Conservation (phyloP, 2,888 invertebrate species). For the Sceliomorpha sp. region DNA sequence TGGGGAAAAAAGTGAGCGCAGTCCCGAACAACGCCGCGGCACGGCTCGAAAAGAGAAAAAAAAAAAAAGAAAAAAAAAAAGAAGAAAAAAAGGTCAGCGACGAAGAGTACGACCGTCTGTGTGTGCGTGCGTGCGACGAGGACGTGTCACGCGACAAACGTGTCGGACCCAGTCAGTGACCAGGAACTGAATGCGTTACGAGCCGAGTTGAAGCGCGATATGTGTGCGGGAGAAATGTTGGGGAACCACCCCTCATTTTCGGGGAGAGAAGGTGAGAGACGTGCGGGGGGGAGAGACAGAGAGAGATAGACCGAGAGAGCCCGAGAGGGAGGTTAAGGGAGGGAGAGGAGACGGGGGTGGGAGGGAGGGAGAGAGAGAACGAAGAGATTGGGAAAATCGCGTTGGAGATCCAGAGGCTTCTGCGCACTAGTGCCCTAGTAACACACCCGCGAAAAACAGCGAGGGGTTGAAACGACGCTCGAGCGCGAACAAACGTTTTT, state of each 20-base stretch:
- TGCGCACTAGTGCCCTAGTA: constrained; percentile 78
- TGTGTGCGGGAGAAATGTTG: constrained; percentile 65
- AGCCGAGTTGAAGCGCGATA: constrained; percentile 59
- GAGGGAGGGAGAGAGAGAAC: constrained; percentile 19
- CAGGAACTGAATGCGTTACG: constrained; percentile 63
- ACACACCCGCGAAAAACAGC: constrained; percentile 71
- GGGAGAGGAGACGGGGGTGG: constrained; percentile 12
- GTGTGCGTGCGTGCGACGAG: too few species aligned
- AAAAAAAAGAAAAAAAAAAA: constrained; percentile 7
- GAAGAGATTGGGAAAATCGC: constrained; percentile 63
- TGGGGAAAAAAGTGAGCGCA: too few species aligned
- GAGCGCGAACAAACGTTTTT: constrained; percentile 59
- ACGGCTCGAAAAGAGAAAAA: too few species aligned
- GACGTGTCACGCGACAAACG: constrained; percentile 4
- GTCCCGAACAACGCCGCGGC: too few species aligned
- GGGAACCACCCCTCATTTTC: constrained; percentile 70
- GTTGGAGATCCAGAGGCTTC: constrained; percentile 67
- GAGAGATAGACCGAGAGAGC: too few species aligned
- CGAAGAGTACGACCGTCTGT: constrained; percentile 24
- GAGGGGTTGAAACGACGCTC: constrained; percentile 59
- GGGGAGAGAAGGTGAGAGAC: constrained; percentile 11
- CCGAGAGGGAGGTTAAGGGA: too few species aligned
- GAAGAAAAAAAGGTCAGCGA: not conserved
- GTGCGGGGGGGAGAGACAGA: constrained; percentile 7
- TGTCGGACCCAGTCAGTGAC: constrained; percentile 57